Percentiles rank a stretch among this genome's conserved stretches.
phyloP scores from a whole-genome alignment of 1,140 invertebrate species.

The Holcopasites calliopsidis region DNA sequence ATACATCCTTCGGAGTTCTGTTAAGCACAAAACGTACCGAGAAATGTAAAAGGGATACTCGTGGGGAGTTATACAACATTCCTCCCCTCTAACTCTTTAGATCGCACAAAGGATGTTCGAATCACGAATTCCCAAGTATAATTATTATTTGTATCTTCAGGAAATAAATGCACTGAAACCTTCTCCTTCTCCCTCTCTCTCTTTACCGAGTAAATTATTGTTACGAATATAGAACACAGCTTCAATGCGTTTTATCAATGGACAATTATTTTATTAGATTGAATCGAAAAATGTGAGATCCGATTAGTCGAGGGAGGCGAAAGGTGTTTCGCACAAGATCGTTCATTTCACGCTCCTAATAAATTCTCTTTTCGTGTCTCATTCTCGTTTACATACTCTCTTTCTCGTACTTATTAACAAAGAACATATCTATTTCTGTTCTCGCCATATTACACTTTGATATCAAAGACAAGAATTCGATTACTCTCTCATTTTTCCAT shows the following conservation, averaged over 20 bases:
- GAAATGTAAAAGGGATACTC: constrained; percentile 36
- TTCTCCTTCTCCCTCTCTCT: neutral
- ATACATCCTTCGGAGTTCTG: constrained; percentile 19
- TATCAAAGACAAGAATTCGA: neutral
- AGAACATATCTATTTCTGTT: neutral
- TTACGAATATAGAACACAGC: constrained; percentile 32
- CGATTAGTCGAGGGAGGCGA: constrained; percentile 42
- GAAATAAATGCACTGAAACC: neutral
- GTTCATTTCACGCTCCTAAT: constrained; percentile 2
- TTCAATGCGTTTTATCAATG: constrained; percentile 30
- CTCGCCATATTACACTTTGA: neutral
- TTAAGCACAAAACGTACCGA: neutral
- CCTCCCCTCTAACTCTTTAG: neutral
- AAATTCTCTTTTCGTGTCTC: neutral
- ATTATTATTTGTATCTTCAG: neutral
- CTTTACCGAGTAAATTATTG: constrained; percentile 13
- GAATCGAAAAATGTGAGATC: constrained; percentile 51
- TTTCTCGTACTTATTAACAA: constrained; percentile 9
- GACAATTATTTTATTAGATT: constrained; percentile 47
- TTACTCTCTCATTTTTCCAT: neutral
- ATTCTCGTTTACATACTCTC: constrained; percentile 1
- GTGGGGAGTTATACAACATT: neutral
- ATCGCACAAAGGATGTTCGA: constrained; percentile 1
- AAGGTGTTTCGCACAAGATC: constrained; percentile 25
- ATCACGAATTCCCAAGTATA: constrained; percentile 18